Evolutionary conservation across 1,140 invertebrate genomes (phyloP).

Genomic region (Whitmania pigra): DNA sequence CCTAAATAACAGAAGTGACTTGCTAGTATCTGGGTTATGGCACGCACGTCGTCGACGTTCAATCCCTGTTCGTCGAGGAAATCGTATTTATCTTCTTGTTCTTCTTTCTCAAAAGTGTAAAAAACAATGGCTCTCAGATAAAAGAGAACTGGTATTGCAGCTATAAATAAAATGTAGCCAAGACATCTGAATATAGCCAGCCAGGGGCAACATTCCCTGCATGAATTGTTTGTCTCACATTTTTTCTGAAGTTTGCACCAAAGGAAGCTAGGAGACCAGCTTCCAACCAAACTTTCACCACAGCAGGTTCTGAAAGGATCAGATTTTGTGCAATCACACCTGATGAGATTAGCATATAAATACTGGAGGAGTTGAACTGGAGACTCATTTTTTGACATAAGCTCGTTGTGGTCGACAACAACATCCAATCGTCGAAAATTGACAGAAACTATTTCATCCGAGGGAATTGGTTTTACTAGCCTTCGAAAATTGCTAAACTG

Average conservation of each 20-base stretch:
- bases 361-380: conserved; percentile 21
- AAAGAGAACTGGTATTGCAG: conserved; percentile 18
- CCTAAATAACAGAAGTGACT: conserved; percentile 16
- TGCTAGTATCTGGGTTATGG: conserved; percentile 18
- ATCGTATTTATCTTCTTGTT: conserved; percentile 5
- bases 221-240: conserved; percentile 7
- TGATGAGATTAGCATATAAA: conserved; percentile 20
- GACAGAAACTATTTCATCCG: conserved; percentile 24
- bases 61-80: conserved; percentile 16
- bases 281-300: conserved; percentile 22
- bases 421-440: conserved; percentile 20
- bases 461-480: conserved; percentile 22
- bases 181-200: conserved; percentile 9
- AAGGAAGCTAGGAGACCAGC: conserved; percentile 21
- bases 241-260: conserved; percentile 19
- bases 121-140: conserved; percentile 19
- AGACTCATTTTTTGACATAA: conserved; percentile 21
- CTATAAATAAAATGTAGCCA: conserved; percentile 2
- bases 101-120: conserved; percentile 44
- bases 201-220: conserved; percentile 18
- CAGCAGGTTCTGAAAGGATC: conserved; percentile 24
- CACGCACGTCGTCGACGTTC: background rate
- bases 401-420: conserved; percentile 19
- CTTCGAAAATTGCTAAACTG: conserved; percentile 24
- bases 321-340: conserved; percentile 11